Evolutionary conservation across 2,797 vertebrate genomes (phyloP), one percentile per base, ranked within the genome.

Genomic region (Poecile montanus): DNA sequence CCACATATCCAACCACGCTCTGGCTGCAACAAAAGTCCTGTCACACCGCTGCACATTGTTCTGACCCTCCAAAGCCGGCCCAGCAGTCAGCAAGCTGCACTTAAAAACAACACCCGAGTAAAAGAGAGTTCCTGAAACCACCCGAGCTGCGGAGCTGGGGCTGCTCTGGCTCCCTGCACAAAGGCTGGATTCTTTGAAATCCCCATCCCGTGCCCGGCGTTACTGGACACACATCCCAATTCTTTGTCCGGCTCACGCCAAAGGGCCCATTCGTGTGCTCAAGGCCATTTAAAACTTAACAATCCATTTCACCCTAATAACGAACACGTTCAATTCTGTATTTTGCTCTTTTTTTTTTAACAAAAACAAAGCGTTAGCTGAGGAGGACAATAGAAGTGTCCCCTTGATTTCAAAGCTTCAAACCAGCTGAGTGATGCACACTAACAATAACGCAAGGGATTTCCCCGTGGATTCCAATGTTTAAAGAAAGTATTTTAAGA

Each of bases 181-280:
- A 89, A 47, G 61, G 67, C 42, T 36, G 76, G 82, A 71, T 76
- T 89, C 89, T 94, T 15, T 60, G 86, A 90, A 95, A 94, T 75
- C 82, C 88, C 79, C 87, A n/a, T 71, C 93, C 57, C 81, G 38
- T 82, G 92, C 81, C 93, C 74, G 40, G 75, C 17, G 26, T 61
- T 44, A 77, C 8, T 16, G 78, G 76, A 93, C 68, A 58, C 72
- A 54, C 44, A 54, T 82, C 91, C 78, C 7, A 10, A 9, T 61
- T 34, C 94, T 95, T 97, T 96, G 95, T 94, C 84, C 83, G 1
- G 88, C 40, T 56, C 80, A 27, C 68, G 32, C 85, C 91, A 93
- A 75, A 23, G 4, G 36, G 62, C 50, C 58, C 91, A 7, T 53
- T 73, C 62, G 34, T n/a, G 61, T 42, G 36, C 80, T 70, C 66